These are phyloP conservation scores for Sylvia borin DNA, from an alignment of 2,797 vertebrate genomes.

Conservation along the genomic window DNA sequence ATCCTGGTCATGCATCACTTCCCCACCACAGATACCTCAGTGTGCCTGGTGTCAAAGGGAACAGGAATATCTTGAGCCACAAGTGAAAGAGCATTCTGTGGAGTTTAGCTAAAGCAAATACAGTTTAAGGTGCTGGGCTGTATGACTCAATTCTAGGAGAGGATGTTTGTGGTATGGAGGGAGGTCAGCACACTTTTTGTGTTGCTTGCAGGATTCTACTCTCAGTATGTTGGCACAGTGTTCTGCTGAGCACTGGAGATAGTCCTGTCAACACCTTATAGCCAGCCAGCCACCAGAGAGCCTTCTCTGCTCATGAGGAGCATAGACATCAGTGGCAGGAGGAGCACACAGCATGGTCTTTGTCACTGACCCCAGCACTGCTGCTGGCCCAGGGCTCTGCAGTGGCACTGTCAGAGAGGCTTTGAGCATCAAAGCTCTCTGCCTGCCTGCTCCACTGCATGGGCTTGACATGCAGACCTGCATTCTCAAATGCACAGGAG, in stretches of 20 bases:
- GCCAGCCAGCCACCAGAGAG: neutral
- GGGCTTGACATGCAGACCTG: neutral
- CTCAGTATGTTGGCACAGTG: accelerated
- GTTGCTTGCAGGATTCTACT: neutral
- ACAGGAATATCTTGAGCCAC: accelerated
- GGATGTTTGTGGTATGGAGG: neutral
- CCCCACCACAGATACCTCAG: neutral
- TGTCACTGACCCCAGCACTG: accelerated
- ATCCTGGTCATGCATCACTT: neutral
- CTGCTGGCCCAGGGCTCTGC: neutral
- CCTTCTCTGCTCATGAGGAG: neutral
- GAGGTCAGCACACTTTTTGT: neutral
- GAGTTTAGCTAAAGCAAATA: neutral
- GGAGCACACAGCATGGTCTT: accelerated
- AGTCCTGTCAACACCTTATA: neutral
- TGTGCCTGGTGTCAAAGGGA: neutral
- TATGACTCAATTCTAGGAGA: neutral
- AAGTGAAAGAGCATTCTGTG: neutral
- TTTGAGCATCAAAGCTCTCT: accelerated
- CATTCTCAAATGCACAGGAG: neutral
- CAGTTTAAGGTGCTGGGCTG: neutral
- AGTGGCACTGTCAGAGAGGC: accelerated
- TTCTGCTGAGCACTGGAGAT: neutral
- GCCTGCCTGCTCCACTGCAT: neutral
- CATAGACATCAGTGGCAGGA: neutral